Base-by-base conservation (phyloP, 2,113 vertebrate species). In the Hassar affinis region DNA sequence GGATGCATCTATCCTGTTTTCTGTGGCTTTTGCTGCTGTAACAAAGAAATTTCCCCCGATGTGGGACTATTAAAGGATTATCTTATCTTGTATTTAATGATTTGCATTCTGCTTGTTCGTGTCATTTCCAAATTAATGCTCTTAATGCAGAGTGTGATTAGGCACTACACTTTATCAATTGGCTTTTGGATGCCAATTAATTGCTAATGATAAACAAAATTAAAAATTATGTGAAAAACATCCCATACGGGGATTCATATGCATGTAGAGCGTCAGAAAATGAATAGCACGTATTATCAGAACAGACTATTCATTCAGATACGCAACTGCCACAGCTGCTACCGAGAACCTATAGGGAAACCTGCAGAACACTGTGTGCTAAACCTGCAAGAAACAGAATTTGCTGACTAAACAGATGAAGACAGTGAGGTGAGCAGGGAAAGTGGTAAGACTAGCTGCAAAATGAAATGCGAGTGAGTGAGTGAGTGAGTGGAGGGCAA, bases 371-470 rank as follows among this genome's bases (percentile, higher is more conserved):
- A 56, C 71, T 57, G 30, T 57, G 18, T 25, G 51, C 52, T 78
- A 78, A 56, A 78, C 49, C 45, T 83, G 69, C 27, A 71, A 45
- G 2, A 72, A 74, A 72, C 4, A 57, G 30, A 69, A 56, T 47
- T 47, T 56, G 35, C 59, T 66, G 49, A 78, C 74, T 68, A 17
- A 68, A 75, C 42, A 42, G 33, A 72, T 22, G 54, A 20, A 51
- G 77, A 38, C 8, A 45, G 52, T 9, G 3, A 42, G 18, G 61
- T 42, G 18, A 84, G 52, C 33, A n/a, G 35, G 33, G 45, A 72
- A 56, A 33, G 59, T 45, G 49, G 57, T 12, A 18, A 57, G 62
- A 62, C n/a, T 56, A 35, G 30, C 27, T 33, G 25, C 8, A n/a
- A 25, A 27, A 75, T 54, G 15, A 75, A 33, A 68, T 4, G 47